phyloP scores from a whole-genome alignment of 2,888 invertebrate genomes.

The Phortica magna region DNA sequence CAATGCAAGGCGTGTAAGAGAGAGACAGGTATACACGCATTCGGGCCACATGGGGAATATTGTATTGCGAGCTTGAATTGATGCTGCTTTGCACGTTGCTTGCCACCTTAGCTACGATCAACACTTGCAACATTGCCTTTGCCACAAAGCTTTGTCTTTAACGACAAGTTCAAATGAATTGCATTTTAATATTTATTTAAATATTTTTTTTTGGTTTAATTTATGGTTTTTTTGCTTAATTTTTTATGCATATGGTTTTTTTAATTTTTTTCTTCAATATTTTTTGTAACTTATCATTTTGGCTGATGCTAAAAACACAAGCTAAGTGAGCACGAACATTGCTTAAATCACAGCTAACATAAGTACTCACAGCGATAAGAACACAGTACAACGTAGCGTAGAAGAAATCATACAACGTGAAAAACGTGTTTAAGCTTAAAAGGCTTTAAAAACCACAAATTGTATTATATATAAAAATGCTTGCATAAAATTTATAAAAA shows the following conservation, averaged over 20 bases:
- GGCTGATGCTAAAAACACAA: background rate
- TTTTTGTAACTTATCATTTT: background rate
- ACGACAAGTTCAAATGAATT: too few relatives aligned
- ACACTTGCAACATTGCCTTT: too few relatives aligned
- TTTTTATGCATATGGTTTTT: conserved; percentile 11
- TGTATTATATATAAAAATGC: too few relatives aligned
- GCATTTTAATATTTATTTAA: conserved; percentile 17
- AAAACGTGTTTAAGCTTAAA: background rate
- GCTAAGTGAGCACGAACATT: background rate
- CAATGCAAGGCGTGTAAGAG: too few relatives aligned
- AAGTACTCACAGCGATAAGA: conserved; percentile 18
- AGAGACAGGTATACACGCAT: too few relatives aligned
- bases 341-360: conserved; percentile 12
- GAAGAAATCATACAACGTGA: background rate
- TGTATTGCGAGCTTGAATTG: too few relatives aligned
- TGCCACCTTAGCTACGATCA: too few relatives aligned
- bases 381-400: background rate
- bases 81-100: too few relatives aligned
- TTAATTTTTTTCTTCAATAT: background rate
- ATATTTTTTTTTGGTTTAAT: background rate
- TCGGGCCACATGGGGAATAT: too few relatives aligned
- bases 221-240: background rate
- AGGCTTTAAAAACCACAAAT: too few relatives aligned
- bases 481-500: too few relatives aligned
- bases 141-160: too few relatives aligned